Conservation (phyloP, 2,797 vertebrate genomes). For the Emys orbicularis region DNA sequence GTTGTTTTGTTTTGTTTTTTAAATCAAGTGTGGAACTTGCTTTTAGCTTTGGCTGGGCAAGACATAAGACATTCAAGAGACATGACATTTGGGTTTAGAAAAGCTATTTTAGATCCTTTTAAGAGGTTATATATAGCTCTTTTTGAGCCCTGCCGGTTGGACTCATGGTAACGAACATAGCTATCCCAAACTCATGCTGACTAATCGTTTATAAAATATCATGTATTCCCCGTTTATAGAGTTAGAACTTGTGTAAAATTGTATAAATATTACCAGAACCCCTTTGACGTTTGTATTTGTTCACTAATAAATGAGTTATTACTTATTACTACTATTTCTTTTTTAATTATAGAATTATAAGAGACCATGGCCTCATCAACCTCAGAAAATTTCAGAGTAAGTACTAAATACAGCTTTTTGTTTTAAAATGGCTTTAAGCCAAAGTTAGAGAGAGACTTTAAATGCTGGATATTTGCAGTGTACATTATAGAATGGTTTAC, state of each 20-base stretch:
- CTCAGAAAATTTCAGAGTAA: conserved; percentile 98
- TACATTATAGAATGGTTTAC: background rate
- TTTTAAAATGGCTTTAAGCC: background rate
- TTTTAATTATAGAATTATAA: conserved; percentile 91
- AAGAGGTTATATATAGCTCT: background rate
- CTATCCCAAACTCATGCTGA: background rate
- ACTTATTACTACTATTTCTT: conserved; percentile 16
- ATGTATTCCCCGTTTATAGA: background rate
- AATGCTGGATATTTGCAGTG: background rate
- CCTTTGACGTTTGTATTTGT: conserved; percentile 5
- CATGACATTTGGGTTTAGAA: background rate
- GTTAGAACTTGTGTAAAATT: background rate
- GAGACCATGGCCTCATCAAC: conserved; percentile 98
- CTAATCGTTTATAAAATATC: background rate
- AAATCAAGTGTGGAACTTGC: background rate
- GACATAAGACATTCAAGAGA: background rate
- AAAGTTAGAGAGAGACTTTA: background rate
- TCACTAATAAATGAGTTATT: background rate
- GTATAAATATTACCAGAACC: background rate
- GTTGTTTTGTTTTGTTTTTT: background rate
- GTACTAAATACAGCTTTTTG: conserved; percentile 71
- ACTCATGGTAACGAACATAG: background rate
- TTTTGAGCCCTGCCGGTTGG: conserved; percentile 6
- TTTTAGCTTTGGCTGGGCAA: background rate
- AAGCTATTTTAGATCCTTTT: conserved; percentile 19